These are phyloP conservation scores for Hydrotaea cyrtoneurina DNA, from an alignment of 2,888 invertebrate genomes.

Conservation along the genomic window DNA sequence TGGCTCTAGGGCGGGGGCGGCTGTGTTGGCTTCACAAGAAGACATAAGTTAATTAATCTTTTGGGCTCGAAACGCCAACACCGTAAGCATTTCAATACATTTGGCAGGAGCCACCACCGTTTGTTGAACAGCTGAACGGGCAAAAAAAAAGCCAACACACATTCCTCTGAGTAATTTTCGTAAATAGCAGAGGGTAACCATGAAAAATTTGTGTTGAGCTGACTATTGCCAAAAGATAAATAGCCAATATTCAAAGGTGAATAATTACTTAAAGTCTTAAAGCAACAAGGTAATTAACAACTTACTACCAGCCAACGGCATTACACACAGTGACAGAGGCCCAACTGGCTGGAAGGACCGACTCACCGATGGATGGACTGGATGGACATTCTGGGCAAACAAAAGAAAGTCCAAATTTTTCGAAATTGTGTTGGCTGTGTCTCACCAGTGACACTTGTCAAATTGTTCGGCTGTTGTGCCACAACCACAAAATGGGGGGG, in stretches of 20 bases:
- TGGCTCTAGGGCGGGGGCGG: not conserved
- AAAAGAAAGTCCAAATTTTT: conserved; percentile 48
- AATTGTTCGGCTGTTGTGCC: conserved; percentile 45
- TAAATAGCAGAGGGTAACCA: conserved; percentile 65
- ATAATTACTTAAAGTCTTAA: conserved; percentile 64
- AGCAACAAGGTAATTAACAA: conserved; percentile 68
- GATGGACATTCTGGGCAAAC: not conserved
- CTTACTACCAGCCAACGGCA: conserved; percentile 44
- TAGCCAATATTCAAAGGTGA: conserved; percentile 68
- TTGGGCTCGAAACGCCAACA: conserved; percentile 73
- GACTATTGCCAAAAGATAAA: conserved; percentile 53
- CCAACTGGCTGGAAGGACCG: not conserved
- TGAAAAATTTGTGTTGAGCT: conserved; percentile 61
- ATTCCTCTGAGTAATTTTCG: conserved; percentile 60
- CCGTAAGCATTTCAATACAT: conserved; percentile 60
- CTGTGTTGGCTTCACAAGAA: conserved; percentile 69
- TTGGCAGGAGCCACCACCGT: not conserved
- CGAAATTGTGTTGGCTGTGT: conserved; percentile 59
- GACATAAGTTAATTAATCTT: conserved; percentile 81
- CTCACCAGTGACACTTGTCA: conserved; percentile 58
- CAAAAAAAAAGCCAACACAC: conserved; percentile 18
- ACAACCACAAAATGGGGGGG: conserved; percentile 14
- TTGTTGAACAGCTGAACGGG: not conserved
- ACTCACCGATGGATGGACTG: not conserved
- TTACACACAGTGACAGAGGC: not conserved